Evolutionary conservation across 2,113 vertebrate genomes (phyloP), one percentile per base, ranked within the genome.

Genomic region (Proterorhinus semilunaris): DNA sequence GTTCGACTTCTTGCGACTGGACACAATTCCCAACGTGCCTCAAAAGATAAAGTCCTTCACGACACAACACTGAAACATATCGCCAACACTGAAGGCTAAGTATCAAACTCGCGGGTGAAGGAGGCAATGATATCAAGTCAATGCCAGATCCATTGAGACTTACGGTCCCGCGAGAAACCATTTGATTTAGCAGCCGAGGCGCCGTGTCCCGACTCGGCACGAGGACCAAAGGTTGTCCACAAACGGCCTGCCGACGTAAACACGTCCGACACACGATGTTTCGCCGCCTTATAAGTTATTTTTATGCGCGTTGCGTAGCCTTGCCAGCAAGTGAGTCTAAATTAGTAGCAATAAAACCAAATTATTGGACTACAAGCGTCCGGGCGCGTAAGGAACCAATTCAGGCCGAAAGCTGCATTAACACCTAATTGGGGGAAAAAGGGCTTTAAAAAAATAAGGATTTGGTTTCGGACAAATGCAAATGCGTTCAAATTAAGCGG

Each of bases 261-360:
- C 62, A 43, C 78, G 80, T 79, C 21, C 21, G 21, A 21, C 21
- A 21, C 1, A 21, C 1, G 21, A 87, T 87, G 85, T 89, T 89
- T 90, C 80, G 84, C 78, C 79, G 86, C 69, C 67, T 79, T 87
- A 79, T 88, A 87, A 91, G 90, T 92, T 90, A 90, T 91, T 90
- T 92, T 93, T 89, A 90, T 90, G 91, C 88, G 81, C 83, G 85
- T 86, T 88, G 82, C 76, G 68, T 85, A 75, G 72, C 76, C 62
- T 82, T 88, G 87, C 91, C 90, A 88, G 86, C 88, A 89, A 92
- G 87, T 89, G 91, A 89, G 90, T 90, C 86, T 91, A 93, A 93
- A 93, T 92, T 90, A 90, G 89, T 77, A 58, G 91, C 91, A 92
- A 91, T 94, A 92, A 93, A 94, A 92, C 82, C 80, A 88, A 92